Conservation (phyloP, 53 echinoderm and acorn worm species). For the Astropecten irregularis region DNA sequence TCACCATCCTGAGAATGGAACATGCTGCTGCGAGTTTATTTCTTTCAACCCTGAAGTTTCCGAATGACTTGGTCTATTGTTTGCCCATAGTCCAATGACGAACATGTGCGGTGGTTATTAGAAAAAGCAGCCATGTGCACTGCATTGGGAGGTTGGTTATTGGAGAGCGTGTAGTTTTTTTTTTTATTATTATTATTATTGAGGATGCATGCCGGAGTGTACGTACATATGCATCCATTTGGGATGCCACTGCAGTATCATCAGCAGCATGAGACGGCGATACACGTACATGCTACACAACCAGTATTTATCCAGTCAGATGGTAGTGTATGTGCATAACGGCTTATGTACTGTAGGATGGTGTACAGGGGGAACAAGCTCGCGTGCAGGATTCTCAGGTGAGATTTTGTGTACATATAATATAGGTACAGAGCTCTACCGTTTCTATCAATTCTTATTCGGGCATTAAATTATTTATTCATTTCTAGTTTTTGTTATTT, state of each 20-base stretch:
- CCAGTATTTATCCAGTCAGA: background rate
- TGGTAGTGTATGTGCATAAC: background rate
- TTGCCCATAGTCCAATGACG: slow-evolving; percentile 59
- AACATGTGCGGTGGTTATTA: slow-evolving; percentile 48
- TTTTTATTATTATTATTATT: background rate
- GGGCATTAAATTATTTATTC: too few species aligned
- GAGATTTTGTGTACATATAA: too few species aligned
- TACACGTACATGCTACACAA: slow-evolving; percentile 10
- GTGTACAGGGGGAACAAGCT: background rate
- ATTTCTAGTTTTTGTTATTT: too few species aligned
- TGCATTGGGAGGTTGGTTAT: slow-evolving; percentile 1
- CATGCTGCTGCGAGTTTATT: slow-evolving; percentile 11
- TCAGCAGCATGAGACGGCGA: slow-evolving; percentile 7
- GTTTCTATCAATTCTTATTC: too few species aligned
- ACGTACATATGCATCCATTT: background rate
- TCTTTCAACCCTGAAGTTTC: slow-evolving; percentile 74
- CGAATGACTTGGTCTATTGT: slow-evolving; percentile 67
- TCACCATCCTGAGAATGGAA: slow-evolving; percentile 34
- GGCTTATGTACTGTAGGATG: background rate
- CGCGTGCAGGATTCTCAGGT: background rate
- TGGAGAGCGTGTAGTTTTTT: slow-evolving; percentile 16
- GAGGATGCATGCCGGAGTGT: slow-evolving; percentile 15
- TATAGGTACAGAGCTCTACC: too few species aligned
- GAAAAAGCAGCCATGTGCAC: slow-evolving; percentile 24
- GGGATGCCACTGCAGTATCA: slow-evolving; percentile 7